Evolutionary conservation across 35 echinoderm and acorn worm genomes (phyloP), one percentile per base, ranked within the genome.

Genomic region (Holothuria glaberrima): DNA sequence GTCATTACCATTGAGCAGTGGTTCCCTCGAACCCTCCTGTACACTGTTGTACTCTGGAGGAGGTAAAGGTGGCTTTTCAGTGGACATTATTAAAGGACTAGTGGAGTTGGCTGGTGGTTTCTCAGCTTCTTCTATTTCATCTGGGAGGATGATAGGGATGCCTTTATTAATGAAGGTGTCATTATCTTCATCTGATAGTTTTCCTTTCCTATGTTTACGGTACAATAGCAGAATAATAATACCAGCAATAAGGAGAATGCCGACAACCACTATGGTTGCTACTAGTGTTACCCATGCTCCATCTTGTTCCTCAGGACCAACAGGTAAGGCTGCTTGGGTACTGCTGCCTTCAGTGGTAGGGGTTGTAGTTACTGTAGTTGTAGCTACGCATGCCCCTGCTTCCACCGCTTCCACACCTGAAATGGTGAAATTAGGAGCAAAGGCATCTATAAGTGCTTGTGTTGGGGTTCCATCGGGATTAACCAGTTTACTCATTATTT

Each of bases 151-250:
- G 76, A 99, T 99, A 14, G 97, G 97, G 63, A 99, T 99, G 35
- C 97, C 93, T 86, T 99, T 99, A 52, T 95, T 99, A 57, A 99
- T 95, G 88, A 99, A 99, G 9, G 97, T 99, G 61, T 93, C 89
- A 59, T 99, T 88, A 75, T 99, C 97, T 89, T 99, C 97, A 67
- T 99, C 97, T 1, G 97, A 99, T 20, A 99, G 86, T 62, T 99
- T 99, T 13, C 97, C 97, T 65, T 99, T 99, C 26, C 97, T 88
- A 82, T 91, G 92, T 63, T 89, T 95, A 10, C 97, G 81, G 86
- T 99, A 99, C 27, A 99, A 86, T 18, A 99, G 61, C 27, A 99
- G 92, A 12, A 93, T 90, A 4, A 99, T 90, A 20, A 99, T 83
- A 27, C 97, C 97, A n/a, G 91, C 93, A 48, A 99, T 63, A 9